A percentile compares a stretch with the other conserved stretches of the same genome.
Conservation (phyloP, 2,888 invertebrate genomes). For the Lepetodrilus schrolli region DNA sequence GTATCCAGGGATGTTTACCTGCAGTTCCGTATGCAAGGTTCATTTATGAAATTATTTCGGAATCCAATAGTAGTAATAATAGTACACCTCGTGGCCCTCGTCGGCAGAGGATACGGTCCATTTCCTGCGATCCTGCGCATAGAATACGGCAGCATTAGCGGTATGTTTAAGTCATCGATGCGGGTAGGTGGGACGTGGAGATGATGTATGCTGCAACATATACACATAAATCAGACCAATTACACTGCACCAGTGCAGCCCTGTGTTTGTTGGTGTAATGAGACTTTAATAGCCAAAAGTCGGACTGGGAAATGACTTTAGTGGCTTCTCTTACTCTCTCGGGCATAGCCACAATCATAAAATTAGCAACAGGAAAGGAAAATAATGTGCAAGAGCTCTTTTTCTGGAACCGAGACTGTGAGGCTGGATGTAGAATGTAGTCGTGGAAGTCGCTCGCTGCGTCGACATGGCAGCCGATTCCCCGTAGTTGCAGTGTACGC, state of each 20-base stretch:
- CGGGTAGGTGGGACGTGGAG: neutral
- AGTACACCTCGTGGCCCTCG: no score
- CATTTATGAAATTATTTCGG: no score
- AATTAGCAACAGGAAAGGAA: neutral
- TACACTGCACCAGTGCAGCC: neutral
- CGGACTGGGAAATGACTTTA: neutral
- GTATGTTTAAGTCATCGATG: neutral
- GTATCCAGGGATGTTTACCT: no score
- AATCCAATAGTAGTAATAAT: no score
- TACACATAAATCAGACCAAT: neutral
- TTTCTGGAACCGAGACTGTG: neutral
- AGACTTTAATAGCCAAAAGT: conserved; percentile 6
- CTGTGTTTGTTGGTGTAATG: neutral
- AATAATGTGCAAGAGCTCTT: neutral
- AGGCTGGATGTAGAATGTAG: neutral
- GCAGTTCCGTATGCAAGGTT: no score
- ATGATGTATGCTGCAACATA: neutral
- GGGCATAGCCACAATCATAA: conserved; percentile 9
- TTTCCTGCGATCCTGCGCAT: no score
- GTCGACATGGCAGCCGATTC: neutral
- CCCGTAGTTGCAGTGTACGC: neutral
- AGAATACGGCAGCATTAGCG: no score
- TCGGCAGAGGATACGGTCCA: no score
- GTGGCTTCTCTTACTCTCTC: neutral
- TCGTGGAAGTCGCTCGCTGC: neutral